Conservation (phyloP, 2,888 invertebrate genomes). For the Desoria tigrina region DNA sequence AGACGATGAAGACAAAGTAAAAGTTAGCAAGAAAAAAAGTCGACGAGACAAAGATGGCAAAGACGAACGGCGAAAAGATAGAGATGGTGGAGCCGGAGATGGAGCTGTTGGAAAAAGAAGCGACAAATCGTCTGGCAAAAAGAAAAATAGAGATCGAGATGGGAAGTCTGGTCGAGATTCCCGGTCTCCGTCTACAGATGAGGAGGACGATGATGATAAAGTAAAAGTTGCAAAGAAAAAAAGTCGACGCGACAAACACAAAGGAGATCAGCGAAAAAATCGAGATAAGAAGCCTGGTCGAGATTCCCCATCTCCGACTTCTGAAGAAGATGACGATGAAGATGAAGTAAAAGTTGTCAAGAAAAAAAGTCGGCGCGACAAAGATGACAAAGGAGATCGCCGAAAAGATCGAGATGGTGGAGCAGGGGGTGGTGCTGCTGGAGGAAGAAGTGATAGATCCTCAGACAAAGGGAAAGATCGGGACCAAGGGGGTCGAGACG, state of each 20-base stretch:
- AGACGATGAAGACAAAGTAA: slow-evolving; percentile 11
- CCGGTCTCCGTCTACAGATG: slow-evolving; percentile 8
- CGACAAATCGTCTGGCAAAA: neutral
- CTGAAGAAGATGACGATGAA: slow-evolving; percentile 9
- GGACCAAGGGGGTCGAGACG: slow-evolving; percentile 24
- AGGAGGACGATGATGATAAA: slow-evolving; percentile 21
- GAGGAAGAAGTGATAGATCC: slow-evolving; percentile 17
- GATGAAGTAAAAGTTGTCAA: slow-evolving; percentile 17
- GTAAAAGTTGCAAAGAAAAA: slow-evolving; percentile 8
- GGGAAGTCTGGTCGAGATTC: slow-evolving; percentile 2
- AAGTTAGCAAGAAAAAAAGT: slow-evolving; percentile 25
- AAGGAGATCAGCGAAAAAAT: slow-evolving; percentile 25
- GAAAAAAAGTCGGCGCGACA: slow-evolving; percentile 25
- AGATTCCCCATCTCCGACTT: neutral
- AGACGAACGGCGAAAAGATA: slow-evolving; percentile 30
- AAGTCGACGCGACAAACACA: neutral
- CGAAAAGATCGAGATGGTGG: slow-evolving; percentile 28
- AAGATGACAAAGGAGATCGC: slow-evolving; percentile 7
- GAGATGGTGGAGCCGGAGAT: slow-evolving; percentile 26
- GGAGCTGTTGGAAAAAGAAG: slow-evolving; percentile 26
- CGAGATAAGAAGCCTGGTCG: slow-evolving; percentile 31
- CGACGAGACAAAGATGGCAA: slow-evolving; percentile 32
- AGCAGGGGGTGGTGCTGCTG: slow-evolving; percentile 24
- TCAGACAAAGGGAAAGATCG: slow-evolving; percentile 16
- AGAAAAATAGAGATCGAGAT: slow-evolving; percentile 8